phyloP scores from a whole-genome alignment of 2,797 vertebrate genomes.

The Stomatorhinus walkeri region DNA sequence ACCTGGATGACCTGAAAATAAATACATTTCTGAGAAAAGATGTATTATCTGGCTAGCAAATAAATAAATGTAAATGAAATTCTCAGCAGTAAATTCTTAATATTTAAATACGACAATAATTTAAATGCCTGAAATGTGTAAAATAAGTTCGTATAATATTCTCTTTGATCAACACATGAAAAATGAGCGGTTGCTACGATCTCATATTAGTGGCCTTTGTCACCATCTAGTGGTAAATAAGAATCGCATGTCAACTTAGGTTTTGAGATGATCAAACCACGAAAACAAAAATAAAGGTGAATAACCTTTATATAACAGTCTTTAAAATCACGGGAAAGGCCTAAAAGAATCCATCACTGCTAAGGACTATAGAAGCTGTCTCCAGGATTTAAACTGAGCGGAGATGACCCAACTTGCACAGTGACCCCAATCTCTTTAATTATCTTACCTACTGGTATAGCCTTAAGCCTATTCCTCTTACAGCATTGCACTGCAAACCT shows the following conservation, averaged over 20 bases:
- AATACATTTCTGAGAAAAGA: constrained; percentile 7
- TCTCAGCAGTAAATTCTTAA: not conserved
- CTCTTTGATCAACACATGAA: not conserved
- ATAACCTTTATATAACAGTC: not conserved
- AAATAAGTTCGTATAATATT: not conserved
- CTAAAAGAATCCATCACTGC: not conserved
- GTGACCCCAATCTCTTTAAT: constrained; percentile 67
- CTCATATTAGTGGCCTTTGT: constrained; percentile 40
- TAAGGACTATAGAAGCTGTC: constrained; percentile 4
- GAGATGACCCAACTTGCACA: constrained; percentile 44
- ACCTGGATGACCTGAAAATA: not conserved
- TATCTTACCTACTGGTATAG: constrained; percentile 44
- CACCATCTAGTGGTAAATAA: constrained; percentile 53
- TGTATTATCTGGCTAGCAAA: not conserved
- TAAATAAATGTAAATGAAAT: not conserved
- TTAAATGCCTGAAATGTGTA: not conserved
- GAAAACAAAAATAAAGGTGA: not conserved
- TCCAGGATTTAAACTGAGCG: constrained; percentile 35
- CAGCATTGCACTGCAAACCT: constrained; percentile 25
- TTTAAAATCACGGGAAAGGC: not conserved
- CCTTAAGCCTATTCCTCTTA: constrained; percentile 46
- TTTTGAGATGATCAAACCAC: not conserved
- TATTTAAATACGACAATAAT: not conserved
- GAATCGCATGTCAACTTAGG: not conserved
- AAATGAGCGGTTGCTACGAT: not conserved